These are phyloP conservation scores for Mechanitis messenoides DNA, from an alignment of 2,888 invertebrate species.

Conservation along the genomic window DNA sequence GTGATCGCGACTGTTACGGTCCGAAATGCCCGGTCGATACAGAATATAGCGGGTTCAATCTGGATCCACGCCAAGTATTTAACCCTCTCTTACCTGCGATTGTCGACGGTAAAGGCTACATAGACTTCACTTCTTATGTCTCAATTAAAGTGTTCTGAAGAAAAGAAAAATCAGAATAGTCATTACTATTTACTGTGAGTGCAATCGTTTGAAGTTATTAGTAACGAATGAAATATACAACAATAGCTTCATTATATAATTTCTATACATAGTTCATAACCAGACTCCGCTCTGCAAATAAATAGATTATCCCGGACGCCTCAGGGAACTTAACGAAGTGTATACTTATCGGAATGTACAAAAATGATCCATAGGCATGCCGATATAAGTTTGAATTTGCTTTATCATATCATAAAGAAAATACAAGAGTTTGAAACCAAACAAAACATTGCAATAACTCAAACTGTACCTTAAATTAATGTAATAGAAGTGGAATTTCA, in stretches of 20 bases:
- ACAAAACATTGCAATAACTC: constrained; percentile 9
- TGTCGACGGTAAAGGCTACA: not conserved
- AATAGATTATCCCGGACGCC: constrained; percentile 32
- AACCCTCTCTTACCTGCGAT: constrained; percentile 12
- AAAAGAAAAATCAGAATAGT: too few relatives aligned
- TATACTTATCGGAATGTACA: constrained; percentile 9
- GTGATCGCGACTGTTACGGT: too few relatives aligned
- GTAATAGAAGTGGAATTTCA: constrained; percentile 8
- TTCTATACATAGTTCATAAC: constrained; percentile 24
- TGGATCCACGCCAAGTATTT: constrained; percentile 21
- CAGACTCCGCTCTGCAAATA: constrained; percentile 30
- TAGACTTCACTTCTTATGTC: too few relatives aligned
- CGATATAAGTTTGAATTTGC: constrained; percentile 17
- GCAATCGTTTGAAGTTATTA: constrained; percentile 9
- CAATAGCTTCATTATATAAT: constrained; percentile 23
- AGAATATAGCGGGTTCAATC: constrained; percentile 10
- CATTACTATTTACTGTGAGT: not conserved
- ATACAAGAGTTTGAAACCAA: constrained; percentile 8
- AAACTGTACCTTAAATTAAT: constrained; percentile 15
- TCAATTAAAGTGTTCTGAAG: too few relatives aligned
- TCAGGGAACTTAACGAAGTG: constrained; percentile 28
- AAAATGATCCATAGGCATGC: constrained; percentile 12
- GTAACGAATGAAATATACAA: constrained; percentile 11
- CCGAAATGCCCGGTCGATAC: constrained; percentile 12
- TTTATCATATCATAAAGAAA: constrained; percentile 12